Percentiles rank a stretch among this genome's conserved stretches.
These are phyloP conservation scores for Cryptus viduatorius DNA, from an alignment of 2,888 invertebrate species.

Conservation along the genomic window DNA sequence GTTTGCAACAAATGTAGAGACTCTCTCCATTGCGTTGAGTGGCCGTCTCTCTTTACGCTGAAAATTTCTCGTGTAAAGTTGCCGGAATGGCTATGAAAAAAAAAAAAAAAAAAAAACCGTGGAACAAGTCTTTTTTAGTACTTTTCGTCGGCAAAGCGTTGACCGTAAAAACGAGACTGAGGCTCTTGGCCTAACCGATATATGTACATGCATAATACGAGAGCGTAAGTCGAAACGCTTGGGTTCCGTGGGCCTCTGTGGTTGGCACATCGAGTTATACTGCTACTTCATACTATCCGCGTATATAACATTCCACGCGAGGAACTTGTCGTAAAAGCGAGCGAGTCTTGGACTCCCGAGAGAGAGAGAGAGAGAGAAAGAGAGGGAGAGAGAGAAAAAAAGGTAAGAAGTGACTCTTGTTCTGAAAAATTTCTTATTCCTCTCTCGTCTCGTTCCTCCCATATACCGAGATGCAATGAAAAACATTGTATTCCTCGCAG, in stretches of 20 bases:
- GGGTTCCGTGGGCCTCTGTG: conserved; percentile 17
- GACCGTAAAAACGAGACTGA: conserved; percentile 56
- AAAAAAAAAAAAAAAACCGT: conserved; percentile 22
- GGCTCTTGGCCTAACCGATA: conserved; percentile 53
- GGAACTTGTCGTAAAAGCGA: conserved; percentile 61
- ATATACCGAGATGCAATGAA: conserved; percentile 1
- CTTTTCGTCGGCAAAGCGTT: conserved; percentile 48
- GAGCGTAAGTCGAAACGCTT: conserved; percentile 33
- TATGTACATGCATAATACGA: conserved; percentile 62
- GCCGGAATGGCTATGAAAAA: conserved; percentile 20
- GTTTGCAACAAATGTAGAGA: conserved; percentile 16
- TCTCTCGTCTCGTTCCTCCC: neutral
- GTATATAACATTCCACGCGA: conserved; percentile 41
- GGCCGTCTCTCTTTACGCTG: conserved; percentile 38
- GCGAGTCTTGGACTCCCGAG: conserved; percentile 37
- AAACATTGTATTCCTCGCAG: conserved; percentile 3
- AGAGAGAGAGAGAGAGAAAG: conserved; percentile 10
- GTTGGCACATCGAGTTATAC: conserved; percentile 38
- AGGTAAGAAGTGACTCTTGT: conserved; percentile 18
- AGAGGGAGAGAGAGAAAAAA: conserved; percentile 1
- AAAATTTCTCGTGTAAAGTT: conserved; percentile 47
- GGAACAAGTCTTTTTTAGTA: conserved; percentile 61
- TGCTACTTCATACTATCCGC: conserved; percentile 8
- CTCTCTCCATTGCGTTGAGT: conserved; percentile 16
- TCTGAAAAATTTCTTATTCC: conserved; percentile 46